A percentile compares a stretch with the other conserved stretches of the same genome.
Conservation (phyloP, 2,113 vertebrate genomes). For the Psittacara wagleri region DNA sequence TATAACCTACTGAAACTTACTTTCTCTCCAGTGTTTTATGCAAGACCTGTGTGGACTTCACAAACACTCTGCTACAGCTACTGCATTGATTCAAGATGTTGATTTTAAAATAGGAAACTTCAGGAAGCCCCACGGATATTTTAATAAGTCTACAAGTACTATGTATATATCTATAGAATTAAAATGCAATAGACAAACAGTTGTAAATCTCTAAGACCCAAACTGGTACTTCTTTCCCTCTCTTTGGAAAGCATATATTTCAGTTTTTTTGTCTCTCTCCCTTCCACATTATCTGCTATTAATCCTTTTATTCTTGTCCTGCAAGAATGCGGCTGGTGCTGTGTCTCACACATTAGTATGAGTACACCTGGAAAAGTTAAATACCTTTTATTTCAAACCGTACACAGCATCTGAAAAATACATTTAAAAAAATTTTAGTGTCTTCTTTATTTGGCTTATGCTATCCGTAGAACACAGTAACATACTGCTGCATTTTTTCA, state of each 20-base stretch:
- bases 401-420: neutral
- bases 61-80: neutral
- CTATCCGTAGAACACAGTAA: neutral
- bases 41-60: neutral
- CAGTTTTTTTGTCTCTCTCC: accelerated
- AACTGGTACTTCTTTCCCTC: neutral
- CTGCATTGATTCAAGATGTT: neutral
- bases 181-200: neutral
- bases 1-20: neutral
- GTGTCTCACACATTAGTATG: neutral
- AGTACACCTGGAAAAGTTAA: neutral
- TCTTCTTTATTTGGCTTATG: neutral
- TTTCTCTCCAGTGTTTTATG: neutral
- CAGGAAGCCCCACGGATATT: neutral
- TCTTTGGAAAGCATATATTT: neutral
- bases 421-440: neutral
- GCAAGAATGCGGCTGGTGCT: neutral
- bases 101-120: neutral
- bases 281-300: neutral
- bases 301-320: neutral
- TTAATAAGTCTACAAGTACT: neutral
- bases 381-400: neutral
- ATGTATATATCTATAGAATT: neutral
- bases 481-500: neutral
- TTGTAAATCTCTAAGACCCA: neutral